These are phyloP conservation scores for Notolabrus celidotus DNA, from an alignment of 2,797 vertebrate genomes.

Conservation along the genomic window DNA sequence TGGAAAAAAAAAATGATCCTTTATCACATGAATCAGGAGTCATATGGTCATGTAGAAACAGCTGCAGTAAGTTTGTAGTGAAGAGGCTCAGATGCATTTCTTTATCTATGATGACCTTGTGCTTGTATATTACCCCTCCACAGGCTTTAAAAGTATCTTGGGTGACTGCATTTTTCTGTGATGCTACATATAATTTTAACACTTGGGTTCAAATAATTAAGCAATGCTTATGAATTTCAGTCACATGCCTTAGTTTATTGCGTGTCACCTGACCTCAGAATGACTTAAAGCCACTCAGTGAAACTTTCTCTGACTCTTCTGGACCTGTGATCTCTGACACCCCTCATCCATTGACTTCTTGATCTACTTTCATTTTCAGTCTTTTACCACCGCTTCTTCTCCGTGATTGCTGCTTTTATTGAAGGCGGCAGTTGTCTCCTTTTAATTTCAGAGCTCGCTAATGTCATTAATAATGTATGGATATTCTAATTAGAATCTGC, in stretches of 20 bases:
- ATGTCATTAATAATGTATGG: constrained; percentile 89
- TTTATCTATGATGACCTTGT: constrained; percentile 12
- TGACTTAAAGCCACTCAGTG: constrained; percentile 25
- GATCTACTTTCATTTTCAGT: constrained; percentile 42
- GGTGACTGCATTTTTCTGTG: constrained; percentile 18
- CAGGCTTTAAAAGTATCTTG: constrained; percentile 18
- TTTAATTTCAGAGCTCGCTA: constrained; percentile 84
- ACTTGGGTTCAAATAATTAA: constrained; percentile 26
- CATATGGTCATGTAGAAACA: too few relatives aligned
- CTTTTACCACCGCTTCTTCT: constrained; percentile 41
- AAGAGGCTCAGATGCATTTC: constrained; percentile 13
- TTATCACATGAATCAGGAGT: too few relatives aligned
- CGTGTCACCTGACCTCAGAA: constrained; percentile 27
- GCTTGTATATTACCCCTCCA: constrained; percentile 8
- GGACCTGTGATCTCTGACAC: constrained; percentile 60
- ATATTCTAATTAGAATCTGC: constrained; percentile 87
- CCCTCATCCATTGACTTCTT: constrained; percentile 44
- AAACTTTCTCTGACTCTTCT: constrained; percentile 47
- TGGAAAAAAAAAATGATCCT: too few relatives aligned
- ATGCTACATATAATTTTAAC: constrained; percentile 27
- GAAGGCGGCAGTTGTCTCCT: constrained; percentile 81
- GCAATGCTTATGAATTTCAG: constrained; percentile 36
- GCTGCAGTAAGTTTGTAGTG: too few relatives aligned
- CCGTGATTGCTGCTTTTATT: constrained; percentile 67
- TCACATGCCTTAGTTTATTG: constrained; percentile 26